These are phyloP conservation scores for Gallinago paraguaiae DNA, from an alignment of 2,113 vertebrate species.

Conservation along the genomic window DNA sequence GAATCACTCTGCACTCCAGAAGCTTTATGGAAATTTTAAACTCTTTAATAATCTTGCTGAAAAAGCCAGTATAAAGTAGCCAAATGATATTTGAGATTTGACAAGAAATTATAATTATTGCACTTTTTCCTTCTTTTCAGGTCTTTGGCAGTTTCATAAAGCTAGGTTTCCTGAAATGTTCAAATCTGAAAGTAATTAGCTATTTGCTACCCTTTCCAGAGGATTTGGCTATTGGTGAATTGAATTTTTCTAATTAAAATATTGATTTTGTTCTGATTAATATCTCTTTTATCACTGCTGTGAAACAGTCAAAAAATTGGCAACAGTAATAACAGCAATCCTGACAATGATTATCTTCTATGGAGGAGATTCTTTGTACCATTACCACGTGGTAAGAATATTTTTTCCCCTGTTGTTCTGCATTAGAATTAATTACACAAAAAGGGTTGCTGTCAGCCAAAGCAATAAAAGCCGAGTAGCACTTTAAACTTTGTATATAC, in stretches of 20 bases:
- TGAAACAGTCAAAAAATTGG: not conserved
- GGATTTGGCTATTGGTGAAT: not conserved
- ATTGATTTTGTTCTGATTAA: constrained; percentile 13
- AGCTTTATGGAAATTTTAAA: not conserved
- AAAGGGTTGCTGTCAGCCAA: not conserved
- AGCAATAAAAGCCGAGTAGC: not conserved
- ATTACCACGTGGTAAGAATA: not conserved
- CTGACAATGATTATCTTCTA: not conserved
- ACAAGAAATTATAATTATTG: not conserved
- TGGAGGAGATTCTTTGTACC: not conserved
- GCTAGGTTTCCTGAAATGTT: not conserved
- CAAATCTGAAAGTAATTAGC: not conserved
- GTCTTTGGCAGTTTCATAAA: not conserved
- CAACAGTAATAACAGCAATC: not conserved
- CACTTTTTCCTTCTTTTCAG: not conserved
- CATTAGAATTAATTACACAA: not conserved
- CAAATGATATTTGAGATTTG: not conserved
- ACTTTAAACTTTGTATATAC: not conserved
- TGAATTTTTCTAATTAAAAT: constrained; percentile 11
- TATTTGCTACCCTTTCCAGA: not conserved
- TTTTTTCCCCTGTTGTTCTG: not conserved
- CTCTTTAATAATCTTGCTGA: not conserved
- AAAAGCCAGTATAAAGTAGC: not conserved
- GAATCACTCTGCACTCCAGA: not conserved
- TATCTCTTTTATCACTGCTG: not conserved